Base-by-base conservation (phyloP, 2,797 vertebrate genomes). In the Peromyscus melanophrys region DNA sequence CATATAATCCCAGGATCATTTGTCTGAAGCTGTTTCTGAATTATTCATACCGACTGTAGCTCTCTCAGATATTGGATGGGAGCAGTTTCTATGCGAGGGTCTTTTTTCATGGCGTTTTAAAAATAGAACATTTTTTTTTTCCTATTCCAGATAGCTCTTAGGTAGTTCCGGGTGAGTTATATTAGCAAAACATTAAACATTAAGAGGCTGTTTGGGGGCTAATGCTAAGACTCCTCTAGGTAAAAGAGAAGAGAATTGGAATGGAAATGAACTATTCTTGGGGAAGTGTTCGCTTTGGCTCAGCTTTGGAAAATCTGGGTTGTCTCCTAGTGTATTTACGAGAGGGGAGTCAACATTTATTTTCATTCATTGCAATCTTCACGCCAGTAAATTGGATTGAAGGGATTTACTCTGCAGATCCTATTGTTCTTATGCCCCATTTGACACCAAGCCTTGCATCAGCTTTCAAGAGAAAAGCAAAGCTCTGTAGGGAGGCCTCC, bases 11-110 rank as follows among this genome's bases (percentile, higher is more conserved):
- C 84, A 92, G 94, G 97, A 98, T 98, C 98, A 97, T 98, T 99
- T 99, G 97, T 99, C 98, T 98, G 98, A 98, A 98, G 97, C 98
- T 98, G 97, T 97, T 98, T 98, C 95, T 99, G 99, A 99, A 99
- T 99, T 98, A 99, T 99, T 99, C 98, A 99, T 98, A 63, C 65
- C 27, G 59, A 94, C 63, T 1, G 92, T 27, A 96, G 97, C 97
- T 97, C 98, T 98, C 98, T 97, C 95, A 95, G 96, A 98, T 96
- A 95, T 87, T 98, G 97, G 97, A 98, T 97, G 85, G 12, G 59
- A 97, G 95, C 77, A 75, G 94, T 92, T 98, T 96, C 98, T 95
- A 73, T 98, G 81, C 0, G 95, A 96, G 89, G n/a, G 2, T 92
- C 87, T 76, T 96, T 96, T 86, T 97, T 97, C 90, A 97, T 98